Evolutionary conservation across 2,888 invertebrate species (phyloP), one percentile per base, ranked within the genome.

Genomic region (Thyatira batis): DNA sequence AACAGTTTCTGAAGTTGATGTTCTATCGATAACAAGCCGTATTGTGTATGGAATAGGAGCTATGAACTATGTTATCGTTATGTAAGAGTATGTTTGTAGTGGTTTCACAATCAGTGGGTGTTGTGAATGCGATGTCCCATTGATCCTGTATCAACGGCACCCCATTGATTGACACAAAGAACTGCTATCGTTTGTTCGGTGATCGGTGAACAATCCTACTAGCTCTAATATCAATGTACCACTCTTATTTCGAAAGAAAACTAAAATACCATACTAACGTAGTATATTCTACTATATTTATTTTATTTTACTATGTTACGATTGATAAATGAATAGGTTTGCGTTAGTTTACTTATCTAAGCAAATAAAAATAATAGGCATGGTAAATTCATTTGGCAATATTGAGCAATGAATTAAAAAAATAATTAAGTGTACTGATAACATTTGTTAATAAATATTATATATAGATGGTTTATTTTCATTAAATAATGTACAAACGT

Each of bases 161-260:
- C 90, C 91, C 78, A 89, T 86, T 84, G 89, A 87, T 86, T 74
- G 73, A 62, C 66, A 90, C 89, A 90, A 91, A 84, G 85, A 77
- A 67, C 70, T 71, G 63, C 82, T 75, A 84, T 87, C 84, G 84
- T 80, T 85, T 86, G 89, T 87, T 82, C 84, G 72, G 73, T 80
- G 85, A 87, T 86, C 81, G 84, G 77, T 80, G 82, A 85, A 87
- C 85, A 84, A 87, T 84, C 77, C 65, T 64, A 68, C 72, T 8
- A 69, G 77, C 79, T 78, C 72, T 79, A 82, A 79, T 48, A 80
- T 82, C 73, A 73, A 73, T 67, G 73, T 73, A 70, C 78, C 62
- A 71, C 63, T 66, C 66, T 67, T 69, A 58, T 71, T 76, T 69
- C 65, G 65, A 53, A 8, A 2, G 8, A 39, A 39, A 39, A 39